These are phyloP conservation scores for Ctenosaura bakeri DNA, from an alignment of 2,797 vertebrate species.

Conservation along the genomic window DNA sequence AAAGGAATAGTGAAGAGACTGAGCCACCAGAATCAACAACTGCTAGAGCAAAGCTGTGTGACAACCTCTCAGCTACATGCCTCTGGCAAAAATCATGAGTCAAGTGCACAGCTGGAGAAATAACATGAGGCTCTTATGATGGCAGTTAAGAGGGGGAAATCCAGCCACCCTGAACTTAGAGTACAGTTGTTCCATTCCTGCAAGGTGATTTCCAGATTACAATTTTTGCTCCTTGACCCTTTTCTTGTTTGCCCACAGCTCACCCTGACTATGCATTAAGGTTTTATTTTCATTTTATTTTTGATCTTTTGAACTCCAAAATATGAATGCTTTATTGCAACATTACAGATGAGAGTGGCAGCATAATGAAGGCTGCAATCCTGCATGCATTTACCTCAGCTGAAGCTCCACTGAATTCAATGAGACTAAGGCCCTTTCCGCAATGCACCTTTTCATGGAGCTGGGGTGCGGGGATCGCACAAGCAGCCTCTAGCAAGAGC, in stretches of 20 bases:
- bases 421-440: background rate
- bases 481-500: no score
- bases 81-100: conserved; percentile 9
- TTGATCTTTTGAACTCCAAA: background rate
- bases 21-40: conserved; percentile 11
- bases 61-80: conserved; percentile 17
- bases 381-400: background rate
- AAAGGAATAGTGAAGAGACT: conserved; percentile 1
- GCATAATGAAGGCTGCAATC: background rate
- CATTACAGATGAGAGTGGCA: background rate
- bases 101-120: conserved; percentile 23
- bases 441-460: no score
- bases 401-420: background rate
- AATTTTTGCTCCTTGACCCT: conserved; percentile 8
- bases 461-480: no score
- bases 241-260: background rate
- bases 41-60: background rate
- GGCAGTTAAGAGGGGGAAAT: conserved; percentile 46
- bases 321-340: background rate
- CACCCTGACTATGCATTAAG: background rate
- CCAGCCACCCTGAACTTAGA: conserved; percentile 17
- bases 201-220: conserved; percentile 42
- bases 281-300: background rate
- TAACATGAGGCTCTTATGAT: conserved; percentile 28
- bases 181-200: background rate